phyloP scores from a whole-genome alignment of 2,888 invertebrate genomes.

The Lissonota sp. region DNA sequence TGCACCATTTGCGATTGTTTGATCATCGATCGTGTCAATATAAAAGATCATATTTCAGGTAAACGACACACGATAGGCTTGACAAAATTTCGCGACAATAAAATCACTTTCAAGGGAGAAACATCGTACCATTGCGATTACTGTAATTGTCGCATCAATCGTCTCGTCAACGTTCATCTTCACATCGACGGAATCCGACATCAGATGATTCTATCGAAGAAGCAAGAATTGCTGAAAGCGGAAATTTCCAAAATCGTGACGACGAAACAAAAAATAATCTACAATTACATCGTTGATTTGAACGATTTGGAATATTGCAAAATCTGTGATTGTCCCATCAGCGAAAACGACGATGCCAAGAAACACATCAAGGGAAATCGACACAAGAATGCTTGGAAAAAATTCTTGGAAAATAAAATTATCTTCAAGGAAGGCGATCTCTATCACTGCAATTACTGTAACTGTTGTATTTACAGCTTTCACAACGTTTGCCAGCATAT shows the following conservation, averaged over 20 bases:
- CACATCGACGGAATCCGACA: background rate
- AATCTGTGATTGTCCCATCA: no score
- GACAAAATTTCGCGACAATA: background rate
- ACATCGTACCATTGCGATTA: background rate
- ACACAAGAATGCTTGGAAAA: background rate
- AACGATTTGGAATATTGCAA: no score
- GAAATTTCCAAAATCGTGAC: background rate
- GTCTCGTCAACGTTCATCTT: background rate
- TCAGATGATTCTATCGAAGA: background rate
- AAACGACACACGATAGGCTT: background rate
- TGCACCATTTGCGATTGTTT: background rate
- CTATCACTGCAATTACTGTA: conserved; percentile 19
- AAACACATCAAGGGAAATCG: no score
- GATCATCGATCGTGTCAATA: background rate
- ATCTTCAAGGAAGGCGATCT: background rate
- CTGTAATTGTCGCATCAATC: background rate
- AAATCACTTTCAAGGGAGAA: background rate
- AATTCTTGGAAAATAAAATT: background rate
- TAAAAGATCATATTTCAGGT: background rate
- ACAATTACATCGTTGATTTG: no score
- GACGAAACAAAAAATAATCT: no score
- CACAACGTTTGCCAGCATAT: background rate
- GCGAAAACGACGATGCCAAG: no score
- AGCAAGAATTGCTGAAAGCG: no score
- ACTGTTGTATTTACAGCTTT: background rate